phyloP scores from a whole-genome alignment of 2,797 vertebrate species.

The Anguilla marmorata region DNA sequence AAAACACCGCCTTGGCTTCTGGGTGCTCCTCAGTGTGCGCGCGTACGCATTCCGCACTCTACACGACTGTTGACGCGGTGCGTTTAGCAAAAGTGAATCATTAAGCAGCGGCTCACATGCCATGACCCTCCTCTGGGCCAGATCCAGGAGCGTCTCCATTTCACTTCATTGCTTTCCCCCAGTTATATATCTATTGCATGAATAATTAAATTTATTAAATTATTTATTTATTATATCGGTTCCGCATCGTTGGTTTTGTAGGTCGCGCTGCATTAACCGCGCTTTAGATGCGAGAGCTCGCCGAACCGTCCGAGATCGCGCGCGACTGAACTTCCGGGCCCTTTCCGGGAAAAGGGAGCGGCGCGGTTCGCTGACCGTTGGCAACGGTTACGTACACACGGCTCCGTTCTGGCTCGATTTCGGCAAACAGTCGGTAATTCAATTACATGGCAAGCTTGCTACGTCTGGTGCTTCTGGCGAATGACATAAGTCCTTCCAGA shows the following conservation, averaged over 20 bases:
- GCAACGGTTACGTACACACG: neutral
- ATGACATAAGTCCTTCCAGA: neutral
- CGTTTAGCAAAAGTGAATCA: neutral
- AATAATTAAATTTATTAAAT: neutral
- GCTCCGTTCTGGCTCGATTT: neutral
- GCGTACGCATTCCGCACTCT: neutral
- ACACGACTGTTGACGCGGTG: neutral
- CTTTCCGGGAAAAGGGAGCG: neutral
- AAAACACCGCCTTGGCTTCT: neutral
- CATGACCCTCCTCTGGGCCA: neutral
- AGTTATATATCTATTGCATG: neutral
- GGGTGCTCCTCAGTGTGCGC: no score
- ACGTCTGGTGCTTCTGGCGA: neutral
- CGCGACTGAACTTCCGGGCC: no score
- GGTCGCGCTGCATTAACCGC: neutral
- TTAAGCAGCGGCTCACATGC: neutral
- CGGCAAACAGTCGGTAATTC: neutral
- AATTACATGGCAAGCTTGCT: neutral
- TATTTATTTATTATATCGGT: constrained; percentile 14
- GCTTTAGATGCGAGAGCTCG: neutral
- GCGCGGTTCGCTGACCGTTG: neutral
- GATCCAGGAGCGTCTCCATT: neutral
- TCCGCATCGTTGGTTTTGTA: neutral
- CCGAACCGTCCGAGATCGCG: neutral
- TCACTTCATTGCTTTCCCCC: neutral